Base-by-base conservation (phyloP, 1,140 invertebrate genomes). In the Anastrepha ludens region DNA sequence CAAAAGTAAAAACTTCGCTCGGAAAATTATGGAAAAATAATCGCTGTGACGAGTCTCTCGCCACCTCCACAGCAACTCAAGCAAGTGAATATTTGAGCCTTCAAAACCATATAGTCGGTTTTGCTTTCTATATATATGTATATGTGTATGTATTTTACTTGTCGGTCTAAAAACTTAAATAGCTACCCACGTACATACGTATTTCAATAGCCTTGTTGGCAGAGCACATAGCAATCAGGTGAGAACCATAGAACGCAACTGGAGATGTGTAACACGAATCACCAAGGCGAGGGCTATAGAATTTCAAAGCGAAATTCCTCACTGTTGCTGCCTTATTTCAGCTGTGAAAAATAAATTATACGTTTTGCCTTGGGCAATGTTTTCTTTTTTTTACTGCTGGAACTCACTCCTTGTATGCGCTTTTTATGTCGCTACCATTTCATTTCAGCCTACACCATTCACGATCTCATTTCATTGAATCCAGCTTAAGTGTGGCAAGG, bases 311-410 rank as follows among this genome's bases (percentile, higher is more conserved):
- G 11, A 47, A 74, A 55, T 55, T 58, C n/a, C 6, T 11, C 44
- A 55, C 41, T 55, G 60, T 13, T 62, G n/a, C 60, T 62, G 60
- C 13, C 20, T 11, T 20, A 50, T 13, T 44, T 4, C 5, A 50
- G 44, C 74, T n/a, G 41, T 78, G 17, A 55, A 78, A 29, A 78
- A 78, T 7, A 78, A 78, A 78, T 78, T 78, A 78, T 44, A 78
- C n/a, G 15, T 39, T 78, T 50, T 78, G 74, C 74, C 4, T 1
- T n/a, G 4, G 47, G 74, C 44, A 50, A 78, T 3, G 5, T 20
- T 67, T 67, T 20, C 11, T 67, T 9, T 39, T 67, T 29, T 67
- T 7, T 62, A 13, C 60, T 13, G 60, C n/a, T 3, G 3, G 6
- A n/a, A n/a, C 74, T 81, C 20, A 81, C 47, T 55, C 11, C 50